Base-by-base conservation (phyloP, 2,797 vertebrate species). In the Leptatherina wallacei region DNA sequence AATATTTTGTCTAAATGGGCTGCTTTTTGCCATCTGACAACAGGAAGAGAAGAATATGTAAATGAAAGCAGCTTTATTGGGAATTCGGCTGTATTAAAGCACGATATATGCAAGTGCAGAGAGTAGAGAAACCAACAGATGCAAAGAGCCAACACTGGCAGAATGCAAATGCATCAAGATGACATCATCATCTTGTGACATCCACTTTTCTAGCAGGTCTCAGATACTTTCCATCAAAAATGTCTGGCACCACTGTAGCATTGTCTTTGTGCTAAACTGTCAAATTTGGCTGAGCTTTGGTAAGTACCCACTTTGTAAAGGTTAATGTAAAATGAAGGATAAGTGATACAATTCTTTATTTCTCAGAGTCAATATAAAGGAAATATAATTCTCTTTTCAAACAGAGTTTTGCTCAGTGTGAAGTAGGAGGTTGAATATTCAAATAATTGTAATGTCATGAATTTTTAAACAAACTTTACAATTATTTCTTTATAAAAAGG, bases 41-140 rank as follows among this genome's bases (percentile, higher is more conserved):
- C 63, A 61, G 27, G 52, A 61, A 54, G 35, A 44, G 63, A 55
- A 73, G 42, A 66, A 66, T 73, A 73, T 73, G 71, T n/a, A 73
- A 73, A 66, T 61, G 56, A 61, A 64, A 60, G 57, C 36, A 35
- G 63, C 30, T 55, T 73, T 66, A 54, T 54, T 60, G 16, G 71
- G 49, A 66, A 54, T 35, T 61, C 59, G 36, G 56, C 71, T 66
- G n/a, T 66, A 42, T 61, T 44, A 60, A 54, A 61, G 38, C 52
- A 61, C 56, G 55, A 32, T 35, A 35, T 44, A 42, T 59, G 42
- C 30, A 35, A 52, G 20, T 32, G 13, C 40, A 57, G 29, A 55
- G 22, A n/a, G 32, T 11, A 29, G 40, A 71, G 40, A 35, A 63
- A 42, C 40, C 57, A 47, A 49, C 22, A 40, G 47, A 58, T 51